Evolutionary conservation across 1,140 invertebrate species (phyloP), one percentile per base, ranked within the genome.

Genomic region (Cardiocondyla obscurior): DNA sequence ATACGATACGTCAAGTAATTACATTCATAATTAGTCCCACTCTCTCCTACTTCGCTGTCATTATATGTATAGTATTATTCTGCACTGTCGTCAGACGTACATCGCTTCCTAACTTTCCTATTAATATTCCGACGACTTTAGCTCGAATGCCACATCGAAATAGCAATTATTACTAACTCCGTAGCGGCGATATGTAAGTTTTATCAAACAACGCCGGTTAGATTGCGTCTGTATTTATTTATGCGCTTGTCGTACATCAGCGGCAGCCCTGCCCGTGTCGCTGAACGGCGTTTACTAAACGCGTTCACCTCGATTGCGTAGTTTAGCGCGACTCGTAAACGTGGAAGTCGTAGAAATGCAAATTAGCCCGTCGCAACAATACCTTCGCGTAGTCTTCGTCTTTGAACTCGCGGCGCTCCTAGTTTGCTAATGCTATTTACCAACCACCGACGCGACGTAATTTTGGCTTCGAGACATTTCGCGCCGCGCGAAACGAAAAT

Each of bases 141-240:
- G 64, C n/a, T 19, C 55, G 3, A 30, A 49, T 67, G n/a, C n/a
- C n/a, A 53, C 16, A 69, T 39, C 62, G 55, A 69, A 33, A 53
- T 7, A 22, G 33, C 49, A 79, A 79, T 67, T 79, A 69, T 79
- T 65, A 36, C 30, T 79, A 55, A 28, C 7, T 1, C 10, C 42
- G 30, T 0, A 1, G 39, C 39, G 25, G 64, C 57, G 14, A 19
- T 19, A 8, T n/a, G 33, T 69, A 46, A 79, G 39, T 36, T 53
- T 69, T 33, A 36, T 67, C 8, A 33, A 10, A 1, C 12, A 30
- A n/a, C 3, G n/a, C 25, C 28, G 19, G 57, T 69, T 42, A 53
- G 46, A 69, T 79, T 79, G 22, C 74, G 74, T 39, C 28, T n/a
- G 62, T 53, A 44, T 28, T 79, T 69, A 79, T 79, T 79, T 79